A percentile compares a stretch with the other conserved stretches of the same genome.
Conservation (phyloP, 1,140 invertebrate genomes). For the Heterodera schachtii region DNA sequence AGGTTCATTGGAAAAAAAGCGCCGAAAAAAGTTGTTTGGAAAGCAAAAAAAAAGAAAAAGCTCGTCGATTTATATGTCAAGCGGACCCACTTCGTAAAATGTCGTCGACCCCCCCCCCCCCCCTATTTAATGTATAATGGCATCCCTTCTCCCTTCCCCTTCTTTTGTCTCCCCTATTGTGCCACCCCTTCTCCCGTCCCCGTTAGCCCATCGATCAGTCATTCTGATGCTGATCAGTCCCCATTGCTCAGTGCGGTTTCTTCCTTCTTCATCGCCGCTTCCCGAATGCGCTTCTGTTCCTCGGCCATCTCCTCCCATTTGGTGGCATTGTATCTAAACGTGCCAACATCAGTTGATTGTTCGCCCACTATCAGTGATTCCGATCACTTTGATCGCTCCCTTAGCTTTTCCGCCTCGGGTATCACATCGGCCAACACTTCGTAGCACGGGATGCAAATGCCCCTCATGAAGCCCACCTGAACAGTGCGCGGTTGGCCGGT, state of each 20-base stretch:
- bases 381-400: constrained; percentile 72
- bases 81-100: no score
- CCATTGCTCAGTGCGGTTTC: constrained; percentile 20
- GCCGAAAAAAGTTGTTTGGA: no score
- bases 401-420: constrained; percentile 75
- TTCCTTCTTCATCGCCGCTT: constrained; percentile 8
- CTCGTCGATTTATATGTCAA: no score
- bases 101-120: no score
- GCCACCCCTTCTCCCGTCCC: not conserved
- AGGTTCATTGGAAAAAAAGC: no score
- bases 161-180: no score
- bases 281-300: constrained; percentile 45
- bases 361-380: not conserved
- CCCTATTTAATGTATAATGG: no score
- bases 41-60: no score
- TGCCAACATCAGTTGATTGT: constrained; percentile 66
- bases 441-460: constrained; percentile 82
- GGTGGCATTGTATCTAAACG: constrained; percentile 56
- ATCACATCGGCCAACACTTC: constrained; percentile 74
- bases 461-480: constrained; percentile 60
- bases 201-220: no score
- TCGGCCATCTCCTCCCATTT: constrained; percentile 70
- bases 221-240: constrained; percentile 14
- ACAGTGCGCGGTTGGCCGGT: not conserved
- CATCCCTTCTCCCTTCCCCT: no score